phyloP scores from a whole-genome alignment of 2,888 invertebrate species.

The Cheilosia grossa region DNA sequence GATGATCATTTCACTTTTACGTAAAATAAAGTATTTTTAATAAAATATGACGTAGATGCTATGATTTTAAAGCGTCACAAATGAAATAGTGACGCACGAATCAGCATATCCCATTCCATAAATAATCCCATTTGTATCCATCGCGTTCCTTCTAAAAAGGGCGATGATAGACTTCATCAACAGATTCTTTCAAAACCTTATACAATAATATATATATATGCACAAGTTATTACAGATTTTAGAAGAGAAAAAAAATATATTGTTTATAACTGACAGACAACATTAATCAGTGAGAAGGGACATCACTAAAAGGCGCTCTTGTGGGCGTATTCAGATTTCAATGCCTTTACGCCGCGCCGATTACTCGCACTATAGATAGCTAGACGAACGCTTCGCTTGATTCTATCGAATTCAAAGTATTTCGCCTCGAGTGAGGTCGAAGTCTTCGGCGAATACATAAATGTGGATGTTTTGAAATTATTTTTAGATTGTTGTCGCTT shows the following conservation, averaged over 20 bases:
- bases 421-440: constrained; percentile 70
- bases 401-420: constrained; percentile 30
- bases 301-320: constrained; percentile 16
- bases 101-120: neutral
- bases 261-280: constrained; percentile 7
- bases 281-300: constrained; percentile 39
- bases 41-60: constrained; percentile 26
- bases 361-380: constrained; percentile 2
- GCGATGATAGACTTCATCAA: constrained; percentile 1
- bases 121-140: neutral
- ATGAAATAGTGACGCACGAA: constrained; percentile 2
- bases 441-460: constrained; percentile 52
- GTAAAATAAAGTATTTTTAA: neutral
- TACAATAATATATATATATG: neutral
- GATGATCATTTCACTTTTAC: neutral
- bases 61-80: constrained; percentile 16
- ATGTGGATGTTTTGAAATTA: constrained; percentile 40
- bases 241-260: neutral
- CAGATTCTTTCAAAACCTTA: neutral
- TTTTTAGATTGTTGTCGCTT: constrained; percentile 68
- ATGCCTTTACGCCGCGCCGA: constrained; percentile 24
- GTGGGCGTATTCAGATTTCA: constrained; percentile 43
- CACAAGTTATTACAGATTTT: neutral
- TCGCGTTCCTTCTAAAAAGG: neutral
- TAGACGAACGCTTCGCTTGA: neutral